Base-by-base conservation (phyloP, 2,113 vertebrate species). In the Peromyscus leucopus region DNA sequence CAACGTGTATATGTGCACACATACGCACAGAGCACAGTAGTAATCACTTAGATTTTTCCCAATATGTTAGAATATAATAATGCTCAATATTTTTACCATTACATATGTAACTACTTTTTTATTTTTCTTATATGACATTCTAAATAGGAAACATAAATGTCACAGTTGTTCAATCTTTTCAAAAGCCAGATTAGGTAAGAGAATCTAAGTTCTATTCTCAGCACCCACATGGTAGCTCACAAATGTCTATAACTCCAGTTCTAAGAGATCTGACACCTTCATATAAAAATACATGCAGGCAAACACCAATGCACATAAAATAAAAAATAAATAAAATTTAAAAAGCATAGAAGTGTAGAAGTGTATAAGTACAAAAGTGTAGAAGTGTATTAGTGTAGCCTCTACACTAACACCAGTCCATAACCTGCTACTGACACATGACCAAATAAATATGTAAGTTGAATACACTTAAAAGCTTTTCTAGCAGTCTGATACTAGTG, bases 11-110 rank as follows among this genome's bases (percentile, higher is more conserved):
- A 24, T 24, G 51, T 12, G 55, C 33, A 82, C 79, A 59, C 21
- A 22, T n/a, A n/a, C 36, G 57, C 33, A 82, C 33, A 82, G 55
- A 80, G 51, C n/a, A 24, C 36, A 5, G 33, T 12, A 86, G 61
- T 67, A 86, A 21, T 83, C 78, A 96, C 16, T 90, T 74, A 89
- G 75, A 93, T 83, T 93, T 65, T 97, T 79, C 59, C 74, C 8
- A 55, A 55, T 80, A 75, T 91, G 42, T 94, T 96, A 90, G 17
- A 96, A 92, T 80, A 46, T 67, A 91, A 84, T 36, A 95, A 90
- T 71, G 22, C 61, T 96, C 63, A 95, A 86, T 79, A 69, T 78
- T 67, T 92, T 89, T 88, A 89, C 36, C 78, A 93, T 51, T 93
- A 82, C 0, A 88, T 16, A 89, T 11, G 57, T 61, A 93, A 74